phyloP scores from a whole-genome alignment of 2,797 vertebrate genomes.

The Danio aesculapii region DNA sequence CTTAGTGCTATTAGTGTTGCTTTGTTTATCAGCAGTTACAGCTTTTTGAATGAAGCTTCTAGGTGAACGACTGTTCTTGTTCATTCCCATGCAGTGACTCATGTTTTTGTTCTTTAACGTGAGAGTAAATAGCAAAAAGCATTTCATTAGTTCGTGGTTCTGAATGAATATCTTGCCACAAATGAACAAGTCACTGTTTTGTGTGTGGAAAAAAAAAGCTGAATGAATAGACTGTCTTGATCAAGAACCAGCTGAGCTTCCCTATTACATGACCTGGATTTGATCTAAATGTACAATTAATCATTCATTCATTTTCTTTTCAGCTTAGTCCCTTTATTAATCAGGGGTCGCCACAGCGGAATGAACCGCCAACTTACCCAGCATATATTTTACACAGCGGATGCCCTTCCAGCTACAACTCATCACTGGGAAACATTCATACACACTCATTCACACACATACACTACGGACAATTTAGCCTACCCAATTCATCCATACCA shows the following conservation, averaged over 20 bases:
- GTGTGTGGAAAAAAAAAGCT: no score
- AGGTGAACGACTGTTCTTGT: background rate
- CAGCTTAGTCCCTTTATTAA: no score
- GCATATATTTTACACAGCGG: no score
- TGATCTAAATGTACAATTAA: background rate
- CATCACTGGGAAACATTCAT: no score
- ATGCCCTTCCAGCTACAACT: no score
- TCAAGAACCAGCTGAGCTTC: background rate
- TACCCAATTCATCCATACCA: no score
- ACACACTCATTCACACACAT: no score
- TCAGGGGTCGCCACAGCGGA: no score
- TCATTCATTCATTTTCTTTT: no score
- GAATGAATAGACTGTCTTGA: background rate
- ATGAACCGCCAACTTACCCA: no score
- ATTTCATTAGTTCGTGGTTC: background rate
- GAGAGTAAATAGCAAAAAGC: background rate
- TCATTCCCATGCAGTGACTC: background rate
- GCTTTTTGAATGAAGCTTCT: background rate
- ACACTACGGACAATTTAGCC: no score
- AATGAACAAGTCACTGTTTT: background rate
- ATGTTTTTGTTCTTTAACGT: background rate
- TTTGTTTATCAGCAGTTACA: no score
- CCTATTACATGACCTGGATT: background rate
- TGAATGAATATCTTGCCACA: background rate
- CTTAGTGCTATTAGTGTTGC: background rate